Base-by-base conservation (phyloP, 2,888 invertebrate species). In the Volucella bombylans region DNA sequence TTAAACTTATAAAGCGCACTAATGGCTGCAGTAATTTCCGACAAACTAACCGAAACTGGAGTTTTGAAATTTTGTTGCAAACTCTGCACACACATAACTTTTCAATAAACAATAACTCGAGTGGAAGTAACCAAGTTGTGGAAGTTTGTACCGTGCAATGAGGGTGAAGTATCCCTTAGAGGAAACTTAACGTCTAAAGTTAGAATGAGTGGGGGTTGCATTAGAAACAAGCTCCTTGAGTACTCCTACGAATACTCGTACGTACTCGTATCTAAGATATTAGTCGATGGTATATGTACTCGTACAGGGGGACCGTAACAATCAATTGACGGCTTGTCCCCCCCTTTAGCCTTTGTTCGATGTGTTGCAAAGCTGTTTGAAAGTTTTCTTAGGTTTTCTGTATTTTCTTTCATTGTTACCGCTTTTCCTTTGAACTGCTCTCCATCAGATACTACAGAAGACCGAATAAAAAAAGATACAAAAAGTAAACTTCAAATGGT, bases 61-160 rank as follows among this genome's bases (percentile, higher is more conserved):
- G 31, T 31, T 31, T 31, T 31, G 31, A 61, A 68, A 67, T 45
- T 59, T 45, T 8, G 39, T 18, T 64, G 38, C 6, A 54, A 71
- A 61, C 50, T 62, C 52, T 50, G 47, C 64, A 43, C 49, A 73
- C 55, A 69, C 62, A 76, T 59, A 69, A 81, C 74, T 81, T 76
- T 81, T 69, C 69, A 74, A 80, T 76, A 76, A 81, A 81, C 74
- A 81, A 81, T 81, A 81, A 81, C 64, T 81, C 69, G 52, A 52
- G 68, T 59, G 69, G 52, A 69, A 74, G 62, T 69, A 69, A 76
- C 69, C 74, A 57, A 74, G 64, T 52, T 74, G 57, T 41, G 43
- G 23, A 74, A 81, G 47, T 55, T 39, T 18, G 12, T 1, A 4
- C 39, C 39, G 31, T 31, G 31, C 31, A 31, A 2, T 6, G 31